These are phyloP conservation scores for Oenanthe oenanthe DNA, from an alignment of 2,113 vertebrate species.

Conservation along the genomic window DNA sequence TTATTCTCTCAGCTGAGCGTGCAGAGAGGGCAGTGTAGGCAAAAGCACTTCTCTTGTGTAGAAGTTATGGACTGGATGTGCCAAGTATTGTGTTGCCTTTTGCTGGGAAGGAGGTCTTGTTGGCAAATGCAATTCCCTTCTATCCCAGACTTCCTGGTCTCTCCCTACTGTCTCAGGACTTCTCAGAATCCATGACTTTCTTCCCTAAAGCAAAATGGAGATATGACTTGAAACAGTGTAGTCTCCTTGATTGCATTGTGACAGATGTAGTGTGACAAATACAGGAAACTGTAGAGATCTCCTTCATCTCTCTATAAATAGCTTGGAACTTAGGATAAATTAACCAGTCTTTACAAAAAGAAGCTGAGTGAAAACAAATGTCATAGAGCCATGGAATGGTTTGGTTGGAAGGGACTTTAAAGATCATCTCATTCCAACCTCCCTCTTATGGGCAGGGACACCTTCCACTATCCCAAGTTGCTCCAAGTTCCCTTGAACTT, in stretches of 20 bases:
- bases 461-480: rapidly evolving
- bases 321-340: background rate
- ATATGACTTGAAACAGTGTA: background rate
- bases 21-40: background rate
- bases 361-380: background rate
- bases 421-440: background rate
- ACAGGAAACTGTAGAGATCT: background rate
- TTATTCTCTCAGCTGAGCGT: background rate
- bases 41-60: background rate
- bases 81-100: background rate
- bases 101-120: background rate
- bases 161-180: background rate
- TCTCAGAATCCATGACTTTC: background rate
- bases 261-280: background rate
- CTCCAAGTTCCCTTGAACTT: background rate
- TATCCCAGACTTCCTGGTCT: background rate
- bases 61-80: background rate
- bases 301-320: background rate
- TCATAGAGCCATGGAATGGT: background rate
- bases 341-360: background rate
- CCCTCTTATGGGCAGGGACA: background rate
- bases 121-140: background rate
- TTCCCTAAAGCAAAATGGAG: background rate
- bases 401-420: background rate
- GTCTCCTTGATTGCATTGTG: background rate